Evolutionary conservation across 1,140 invertebrate genomes (phyloP).

Genomic region (roundworm (Caenorhabditis elegans)): DNA sequence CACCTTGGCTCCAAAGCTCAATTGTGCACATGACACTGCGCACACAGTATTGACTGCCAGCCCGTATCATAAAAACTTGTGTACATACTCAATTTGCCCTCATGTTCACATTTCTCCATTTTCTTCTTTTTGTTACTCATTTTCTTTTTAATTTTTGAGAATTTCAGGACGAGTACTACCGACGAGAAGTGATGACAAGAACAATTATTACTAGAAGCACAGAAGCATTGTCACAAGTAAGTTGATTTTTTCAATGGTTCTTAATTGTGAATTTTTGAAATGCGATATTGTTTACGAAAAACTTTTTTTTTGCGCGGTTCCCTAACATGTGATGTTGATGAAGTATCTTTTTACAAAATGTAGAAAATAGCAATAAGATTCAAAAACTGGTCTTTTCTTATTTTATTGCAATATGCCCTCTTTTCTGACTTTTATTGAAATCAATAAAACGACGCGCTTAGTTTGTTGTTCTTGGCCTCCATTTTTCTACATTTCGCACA

Average conservation of each 20-base stretch:
- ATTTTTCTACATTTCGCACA: too few relatives aligned
- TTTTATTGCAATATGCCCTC: too few relatives aligned
- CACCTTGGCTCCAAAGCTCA: too few relatives aligned
- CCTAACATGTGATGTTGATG: not conserved
- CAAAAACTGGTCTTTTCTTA: conserved; percentile 5
- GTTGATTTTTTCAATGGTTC: not conserved
- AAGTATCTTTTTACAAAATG: too few relatives aligned
- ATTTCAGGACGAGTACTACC: conserved; percentile 63
- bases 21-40: conserved; percentile 24
- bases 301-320: not conserved
- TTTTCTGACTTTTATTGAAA: conserved; percentile 10
- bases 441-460: not conserved
- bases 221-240: conserved; percentile 55
- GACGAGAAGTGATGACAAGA: conserved; percentile 56
- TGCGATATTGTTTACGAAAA: not conserved
- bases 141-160: too few relatives aligned
- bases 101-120: not conserved
- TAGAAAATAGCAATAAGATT: not conserved
- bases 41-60: not conserved
- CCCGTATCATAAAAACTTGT: conserved; percentile 22
- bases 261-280: not conserved
- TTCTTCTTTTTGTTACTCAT: not conserved
- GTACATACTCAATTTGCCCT: conserved; percentile 41
- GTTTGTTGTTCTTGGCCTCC: too few relatives aligned
- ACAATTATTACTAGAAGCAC: conserved; percentile 66